Evolutionary conservation across 1,140 invertebrate species (phyloP).

Genomic region (Brevipalpus yothersi): DNA sequence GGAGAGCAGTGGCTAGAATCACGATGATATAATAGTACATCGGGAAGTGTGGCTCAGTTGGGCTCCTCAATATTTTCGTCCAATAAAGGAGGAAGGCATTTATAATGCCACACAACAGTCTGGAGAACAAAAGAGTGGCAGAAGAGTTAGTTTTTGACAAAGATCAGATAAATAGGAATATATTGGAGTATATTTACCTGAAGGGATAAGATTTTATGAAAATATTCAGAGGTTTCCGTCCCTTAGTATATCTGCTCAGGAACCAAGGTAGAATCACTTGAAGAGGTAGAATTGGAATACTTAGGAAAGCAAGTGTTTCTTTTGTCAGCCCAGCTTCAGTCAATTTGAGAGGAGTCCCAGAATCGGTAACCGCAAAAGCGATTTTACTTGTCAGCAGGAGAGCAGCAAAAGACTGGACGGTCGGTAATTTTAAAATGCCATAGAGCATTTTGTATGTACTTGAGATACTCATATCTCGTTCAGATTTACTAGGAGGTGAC

Average conservation of each 20-base stretch:
- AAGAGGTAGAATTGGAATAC: constrained; percentile 71
- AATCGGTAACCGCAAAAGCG: constrained; percentile 85
- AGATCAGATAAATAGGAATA: not conserved
- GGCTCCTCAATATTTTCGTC: constrained; percentile 40
- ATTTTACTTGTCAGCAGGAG: constrained; percentile 78
- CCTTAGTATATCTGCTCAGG: constrained; percentile 63
- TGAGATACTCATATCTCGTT: constrained; percentile 29
- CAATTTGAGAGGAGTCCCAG: constrained; percentile 75
- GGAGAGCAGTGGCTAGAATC: constrained; percentile 50
- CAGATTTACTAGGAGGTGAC: constrained; percentile 18
- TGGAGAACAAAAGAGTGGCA: constrained; percentile 16
- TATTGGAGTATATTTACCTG: constrained; percentile 24
- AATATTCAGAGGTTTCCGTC: constrained; percentile 59
- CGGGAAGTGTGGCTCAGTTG: constrained; percentile 35
- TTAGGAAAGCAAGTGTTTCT: constrained; percentile 71
- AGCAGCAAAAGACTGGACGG: constrained; percentile 41
- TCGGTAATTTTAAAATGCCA: constrained; percentile 55
- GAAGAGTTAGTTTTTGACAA: not conserved
- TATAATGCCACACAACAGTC: constrained; percentile 55
- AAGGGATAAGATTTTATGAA: constrained; percentile 72
- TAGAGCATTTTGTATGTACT: constrained; percentile 61
- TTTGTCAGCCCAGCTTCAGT: constrained; percentile 86
- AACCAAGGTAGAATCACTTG: constrained; percentile 78
- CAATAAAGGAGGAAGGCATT: constrained; percentile 58
- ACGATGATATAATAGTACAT: constrained; percentile 53